Evolutionary conservation across 2,113 vertebrate species (phyloP).

Genomic region (Grus americana): DNA sequence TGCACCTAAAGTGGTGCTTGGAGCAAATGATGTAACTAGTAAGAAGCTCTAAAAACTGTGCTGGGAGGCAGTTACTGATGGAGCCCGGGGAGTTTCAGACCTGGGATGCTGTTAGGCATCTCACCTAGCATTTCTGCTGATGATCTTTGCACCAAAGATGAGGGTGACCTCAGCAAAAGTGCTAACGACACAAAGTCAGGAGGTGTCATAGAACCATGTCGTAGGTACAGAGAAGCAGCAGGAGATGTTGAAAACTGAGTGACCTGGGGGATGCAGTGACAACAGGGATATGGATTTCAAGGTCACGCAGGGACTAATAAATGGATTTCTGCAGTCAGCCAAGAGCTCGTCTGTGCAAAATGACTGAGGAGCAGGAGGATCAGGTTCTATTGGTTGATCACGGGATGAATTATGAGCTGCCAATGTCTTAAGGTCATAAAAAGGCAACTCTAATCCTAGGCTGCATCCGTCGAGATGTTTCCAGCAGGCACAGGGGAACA

Average conservation of each 20-base stretch:
- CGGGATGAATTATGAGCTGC: neutral
- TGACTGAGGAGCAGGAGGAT: neutral
- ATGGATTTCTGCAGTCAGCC: neutral
- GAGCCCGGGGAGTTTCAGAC: neutral
- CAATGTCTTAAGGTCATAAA: neutral
- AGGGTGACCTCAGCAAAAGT: neutral
- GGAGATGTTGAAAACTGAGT: neutral
- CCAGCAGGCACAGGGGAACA: neutral
- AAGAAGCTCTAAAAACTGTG: neutral
- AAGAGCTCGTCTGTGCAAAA: neutral
- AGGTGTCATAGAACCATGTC: neutral
- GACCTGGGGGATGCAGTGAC: neutral
- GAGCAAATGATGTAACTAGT: neutral
- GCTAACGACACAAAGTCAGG: neutral
- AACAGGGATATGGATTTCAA: neutral
- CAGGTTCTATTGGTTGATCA: neutral
- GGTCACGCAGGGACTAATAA: neutral
- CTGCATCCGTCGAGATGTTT: neutral
- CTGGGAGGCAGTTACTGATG: neutral
- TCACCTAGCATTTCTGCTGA: neutral
- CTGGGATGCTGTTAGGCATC: neutral
- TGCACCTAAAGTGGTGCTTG: neutral
- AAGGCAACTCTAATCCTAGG: neutral
- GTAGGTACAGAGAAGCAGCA: neutral
- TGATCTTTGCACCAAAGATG: neutral